A percentile compares a stretch with the other conserved stretches of the same genome.
Conservation (phyloP, 1,140 invertebrate species). For the Trichoplusia ni region DNA sequence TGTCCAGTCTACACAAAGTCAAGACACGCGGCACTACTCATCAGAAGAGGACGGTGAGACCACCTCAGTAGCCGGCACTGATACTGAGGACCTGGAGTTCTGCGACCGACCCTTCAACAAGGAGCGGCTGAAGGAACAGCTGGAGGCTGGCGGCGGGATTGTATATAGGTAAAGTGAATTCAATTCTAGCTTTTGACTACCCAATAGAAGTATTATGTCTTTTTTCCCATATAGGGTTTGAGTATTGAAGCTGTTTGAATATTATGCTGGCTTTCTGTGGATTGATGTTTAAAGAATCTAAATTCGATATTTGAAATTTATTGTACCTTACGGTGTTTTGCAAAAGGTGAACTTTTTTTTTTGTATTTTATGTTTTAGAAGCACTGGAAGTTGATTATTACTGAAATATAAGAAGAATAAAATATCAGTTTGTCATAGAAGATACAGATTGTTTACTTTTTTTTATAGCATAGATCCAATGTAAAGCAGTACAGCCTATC, state of each 20-base stretch:
- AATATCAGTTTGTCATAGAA: neutral
- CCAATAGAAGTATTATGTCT: neutral
- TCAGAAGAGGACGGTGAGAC: constrained; percentile 69
- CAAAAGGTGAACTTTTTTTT: no score
- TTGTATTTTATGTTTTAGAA: no score
- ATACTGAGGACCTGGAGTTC: constrained; percentile 79
- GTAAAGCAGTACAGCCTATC: no score
- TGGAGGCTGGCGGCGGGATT: constrained; percentile 81
- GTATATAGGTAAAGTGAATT: constrained; percentile 77
- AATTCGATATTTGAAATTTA: no score
- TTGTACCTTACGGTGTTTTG: no score
- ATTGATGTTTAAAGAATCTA: no score
- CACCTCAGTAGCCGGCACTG: constrained; percentile 54
- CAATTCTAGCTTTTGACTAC: neutral
- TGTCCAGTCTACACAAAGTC: constrained; percentile 17
- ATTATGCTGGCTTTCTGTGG: no score
- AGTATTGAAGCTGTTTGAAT: no score
- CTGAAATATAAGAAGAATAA: neutral
- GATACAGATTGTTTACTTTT: neutral
- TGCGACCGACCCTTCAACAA: constrained; percentile 80
- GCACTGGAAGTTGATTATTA: no score
- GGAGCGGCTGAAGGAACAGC: constrained; percentile 81
- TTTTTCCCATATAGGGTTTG: no score
- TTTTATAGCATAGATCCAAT: no score
- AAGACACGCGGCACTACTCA: constrained; percentile 68